These are phyloP conservation scores for Scleropages formosus DNA, from an alignment of 2,797 vertebrate species.

Conservation along the genomic window DNA sequence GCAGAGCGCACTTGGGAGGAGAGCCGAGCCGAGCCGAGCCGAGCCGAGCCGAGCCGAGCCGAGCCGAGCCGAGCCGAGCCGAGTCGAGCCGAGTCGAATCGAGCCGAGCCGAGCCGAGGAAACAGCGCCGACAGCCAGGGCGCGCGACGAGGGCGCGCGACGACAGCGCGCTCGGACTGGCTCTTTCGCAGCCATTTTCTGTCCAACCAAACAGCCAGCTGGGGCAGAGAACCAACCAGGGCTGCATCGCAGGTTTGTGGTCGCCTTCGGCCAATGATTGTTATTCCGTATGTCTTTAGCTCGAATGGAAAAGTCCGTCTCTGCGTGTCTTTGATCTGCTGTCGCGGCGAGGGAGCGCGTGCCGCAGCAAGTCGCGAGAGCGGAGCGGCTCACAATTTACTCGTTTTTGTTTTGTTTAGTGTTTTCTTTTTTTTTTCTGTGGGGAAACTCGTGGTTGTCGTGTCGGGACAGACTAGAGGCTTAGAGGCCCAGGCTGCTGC, in stretches of 20 bases:
- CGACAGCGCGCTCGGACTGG: constrained; percentile 94
- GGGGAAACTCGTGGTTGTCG: too few relatives aligned
- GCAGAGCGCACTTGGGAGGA: too few relatives aligned
- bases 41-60: too few relatives aligned
- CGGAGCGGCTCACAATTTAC: constrained; percentile 11
- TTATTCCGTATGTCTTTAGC: constrained; percentile 90
- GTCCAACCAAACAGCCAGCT: constrained; percentile 99
- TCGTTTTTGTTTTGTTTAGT: too few relatives aligned
- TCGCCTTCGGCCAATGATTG: constrained; percentile 97
- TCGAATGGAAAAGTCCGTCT: constrained; percentile 94
- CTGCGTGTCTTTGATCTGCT: constrained; percentile 62
- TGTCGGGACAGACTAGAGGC: too few relatives aligned
- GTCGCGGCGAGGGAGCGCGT: constrained; percentile 41
- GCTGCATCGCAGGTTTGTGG: constrained; percentile 97
- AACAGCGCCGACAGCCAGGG: constrained; percentile 64
- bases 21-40: too few relatives aligned
- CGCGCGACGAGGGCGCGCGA: too few relatives aligned
- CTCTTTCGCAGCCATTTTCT: constrained; percentile 98
- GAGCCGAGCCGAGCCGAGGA: constrained; percentile 72
- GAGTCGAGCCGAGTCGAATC: too few relatives aligned
- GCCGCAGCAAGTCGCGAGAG: constrained; percentile 53
- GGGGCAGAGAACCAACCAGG: constrained; percentile 96
- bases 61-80: too few relatives aligned
- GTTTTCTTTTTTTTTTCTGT: too few relatives aligned
- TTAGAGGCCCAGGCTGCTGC: too few relatives aligned